Percentiles rank a stretch among this genome's conserved stretches.
phyloP scores from a whole-genome alignment of 2,797 vertebrate genomes.

The Eupleurogrammus muticus region DNA sequence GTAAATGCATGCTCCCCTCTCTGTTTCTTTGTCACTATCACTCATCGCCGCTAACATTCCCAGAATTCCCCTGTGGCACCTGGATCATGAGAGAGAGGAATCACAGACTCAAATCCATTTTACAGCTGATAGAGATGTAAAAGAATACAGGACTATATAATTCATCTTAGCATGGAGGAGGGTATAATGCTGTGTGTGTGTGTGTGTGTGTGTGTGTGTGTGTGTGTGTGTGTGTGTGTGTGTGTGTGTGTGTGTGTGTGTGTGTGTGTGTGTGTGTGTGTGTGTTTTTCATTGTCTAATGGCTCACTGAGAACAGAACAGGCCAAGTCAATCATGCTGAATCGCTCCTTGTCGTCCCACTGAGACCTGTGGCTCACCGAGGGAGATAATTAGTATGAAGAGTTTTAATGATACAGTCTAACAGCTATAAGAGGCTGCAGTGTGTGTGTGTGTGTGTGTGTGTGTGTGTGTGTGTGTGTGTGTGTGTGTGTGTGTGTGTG shows the following conservation, averaged over 20 bases:
- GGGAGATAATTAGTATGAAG: conserved; percentile 79
- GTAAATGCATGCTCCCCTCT: conserved; percentile 48
- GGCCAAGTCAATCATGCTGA: conserved; percentile 71
- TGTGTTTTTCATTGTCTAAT: conserved; percentile 47
- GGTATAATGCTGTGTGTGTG: neutral
- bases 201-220: conserved; percentile 1
- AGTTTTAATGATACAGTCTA: conserved; percentile 76
- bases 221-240: conserved; percentile 5
- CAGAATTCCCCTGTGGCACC: conserved; percentile 72
- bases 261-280: conserved; percentile 12
- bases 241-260: no score
- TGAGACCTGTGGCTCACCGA: conserved; percentile 74
- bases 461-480: conserved; percentile 23
- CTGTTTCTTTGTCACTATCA: no score
- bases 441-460: conserved; percentile 25
- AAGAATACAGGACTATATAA: conserved; percentile 32
- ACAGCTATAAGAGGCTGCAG: conserved; percentile 66
- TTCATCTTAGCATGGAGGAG: neutral
- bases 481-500: conserved; percentile 18
- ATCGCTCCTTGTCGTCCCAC: conserved; percentile 61
- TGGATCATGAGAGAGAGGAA: conserved; percentile 58
- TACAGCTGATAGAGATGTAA: conserved; percentile 62
- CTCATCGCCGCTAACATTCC: conserved; percentile 68
- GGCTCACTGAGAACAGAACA: conserved; percentile 49
- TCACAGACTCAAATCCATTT: conserved; percentile 18